phyloP scores from a whole-genome alignment of 2,797 vertebrate genomes.

The Mormyrus proboscirostris region DNA sequence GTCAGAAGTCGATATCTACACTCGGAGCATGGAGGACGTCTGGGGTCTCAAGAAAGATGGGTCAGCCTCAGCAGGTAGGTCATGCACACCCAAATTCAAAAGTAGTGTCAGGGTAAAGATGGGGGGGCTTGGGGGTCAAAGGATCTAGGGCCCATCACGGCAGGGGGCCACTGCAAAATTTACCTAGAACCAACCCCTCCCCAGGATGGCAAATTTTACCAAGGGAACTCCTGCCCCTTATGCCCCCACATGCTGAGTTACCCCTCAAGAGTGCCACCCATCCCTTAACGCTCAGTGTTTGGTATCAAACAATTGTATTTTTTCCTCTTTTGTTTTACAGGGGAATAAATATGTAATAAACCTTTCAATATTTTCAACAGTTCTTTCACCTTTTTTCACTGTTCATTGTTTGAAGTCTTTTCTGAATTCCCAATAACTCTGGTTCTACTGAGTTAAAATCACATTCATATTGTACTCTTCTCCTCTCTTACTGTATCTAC shows the following conservation, averaged over 20 bases:
- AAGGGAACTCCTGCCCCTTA: background rate
- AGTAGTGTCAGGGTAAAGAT: background rate
- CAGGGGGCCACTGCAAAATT: background rate
- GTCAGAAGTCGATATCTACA: conserved; percentile 78
- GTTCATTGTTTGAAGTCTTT: background rate
- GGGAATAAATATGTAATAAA: background rate
- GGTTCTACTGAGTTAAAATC: background rate
- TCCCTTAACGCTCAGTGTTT: background rate
- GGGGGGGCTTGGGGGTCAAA: background rate
- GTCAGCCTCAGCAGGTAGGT: conserved; percentile 76
- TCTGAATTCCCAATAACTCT: background rate
- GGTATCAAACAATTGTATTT: background rate
- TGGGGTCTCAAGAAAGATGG: conserved; percentile 77
- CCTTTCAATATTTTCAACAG: background rate
- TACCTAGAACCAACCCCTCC: background rate
- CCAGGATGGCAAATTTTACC: background rate
- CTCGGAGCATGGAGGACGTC: conserved; percentile 76
- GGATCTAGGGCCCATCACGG: background rate
- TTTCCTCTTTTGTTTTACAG: background rate
- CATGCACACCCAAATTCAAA: background rate
- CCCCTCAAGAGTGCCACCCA: background rate
- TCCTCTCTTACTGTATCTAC: background rate
- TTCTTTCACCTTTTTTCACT: background rate
- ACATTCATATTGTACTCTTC: background rate
- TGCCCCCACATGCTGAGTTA: background rate